Evolutionary conservation across 2,113 vertebrate genomes (phyloP).

Genomic region (Stigmatopora nigra): DNA sequence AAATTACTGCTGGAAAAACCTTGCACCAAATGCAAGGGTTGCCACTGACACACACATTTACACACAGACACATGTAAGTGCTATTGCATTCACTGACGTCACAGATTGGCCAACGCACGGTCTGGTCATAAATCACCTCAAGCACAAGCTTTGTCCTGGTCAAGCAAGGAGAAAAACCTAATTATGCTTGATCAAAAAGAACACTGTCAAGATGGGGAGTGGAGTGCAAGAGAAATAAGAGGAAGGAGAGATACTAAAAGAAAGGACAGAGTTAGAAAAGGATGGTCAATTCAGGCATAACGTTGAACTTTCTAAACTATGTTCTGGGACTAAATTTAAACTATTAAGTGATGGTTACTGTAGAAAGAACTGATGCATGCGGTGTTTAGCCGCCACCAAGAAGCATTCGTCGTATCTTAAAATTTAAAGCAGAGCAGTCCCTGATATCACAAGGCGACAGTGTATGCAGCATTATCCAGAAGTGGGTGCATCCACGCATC

Average conservation of each 20-base stretch:
- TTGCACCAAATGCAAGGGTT: background rate
- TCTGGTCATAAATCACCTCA: constrained; percentile 68
- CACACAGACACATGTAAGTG: constrained; percentile 5
- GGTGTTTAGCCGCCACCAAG: too few species aligned
- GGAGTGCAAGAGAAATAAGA: constrained; percentile 20
- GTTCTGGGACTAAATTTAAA: constrained; percentile 35
- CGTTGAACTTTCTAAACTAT: constrained; percentile 60
- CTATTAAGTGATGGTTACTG: constrained; percentile 17
- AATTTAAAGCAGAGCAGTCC: too few species aligned
- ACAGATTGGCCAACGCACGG: constrained; percentile 44
- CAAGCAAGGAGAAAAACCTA: constrained; percentile 71
- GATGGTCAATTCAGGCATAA: constrained; percentile 21
- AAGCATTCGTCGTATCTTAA: too few species aligned
- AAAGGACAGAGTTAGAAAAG: constrained; percentile 50
- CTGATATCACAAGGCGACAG: too few species aligned
- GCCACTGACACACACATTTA: constrained; percentile 7
- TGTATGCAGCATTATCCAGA: too few species aligned
- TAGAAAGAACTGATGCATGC: too few species aligned
- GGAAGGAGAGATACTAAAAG: constrained; percentile 46
- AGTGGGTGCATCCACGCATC: too few species aligned
- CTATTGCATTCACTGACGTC: constrained; percentile 43
- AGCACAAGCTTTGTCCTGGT: constrained; percentile 64
- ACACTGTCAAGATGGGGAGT: constrained; percentile 56
- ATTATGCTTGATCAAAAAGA: constrained; percentile 69
- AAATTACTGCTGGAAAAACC: background rate